Evolutionary conservation across 2,797 vertebrate genomes (phyloP), one percentile per base, ranked within the genome.

Genomic region (Pagetopsis macropterus): DNA sequence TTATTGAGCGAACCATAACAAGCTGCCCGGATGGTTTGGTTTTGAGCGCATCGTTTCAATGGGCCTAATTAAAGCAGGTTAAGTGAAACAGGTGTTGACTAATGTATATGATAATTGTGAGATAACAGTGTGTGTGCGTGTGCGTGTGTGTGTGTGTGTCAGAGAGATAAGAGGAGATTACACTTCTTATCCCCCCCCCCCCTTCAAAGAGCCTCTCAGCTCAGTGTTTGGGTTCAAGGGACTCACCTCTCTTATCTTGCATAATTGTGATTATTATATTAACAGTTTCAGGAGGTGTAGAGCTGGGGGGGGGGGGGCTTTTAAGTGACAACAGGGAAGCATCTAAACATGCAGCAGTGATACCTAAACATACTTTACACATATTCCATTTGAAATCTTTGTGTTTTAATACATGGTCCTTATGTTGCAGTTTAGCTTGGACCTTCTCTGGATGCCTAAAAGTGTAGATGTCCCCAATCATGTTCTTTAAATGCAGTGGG

Each of bases 51-150:
- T 13, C 76, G 74, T 88, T 87, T 91, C 86, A 89, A 90, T 91
- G 88, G 85, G 55, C 65, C 88, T 87, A 92, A 93, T 94, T 93
- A 93, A 94, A 93, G 64, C 61, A 85, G 86, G 90, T 88, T 93
- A 92, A 90, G 90, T 77, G 87, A 92, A 94, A 93, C 94, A 95
- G 94, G 91, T 94, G 95, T 94, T 88, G 93, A 91, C 91, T 94
- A 94, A 95, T 94, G 94, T 94, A 90, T 93, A 94, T 95, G 94
- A 93, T 94, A 94, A 95, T 94, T 87, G 81, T 90, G 86, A 91
- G 92, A 95, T 93, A 94, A 94, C 93, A 93, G 3, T 63, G 55
- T 65, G 63, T 44, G 46, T 65, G 85, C 76, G 23, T 3, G 72
- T 19, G 63, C 60, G 63, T 55, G 69, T 56, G 70, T 64, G 61